Evolutionary conservation across 23 tunicate genomes (phyloP).

Genomic region (Botrylloides violaceus): DNA sequence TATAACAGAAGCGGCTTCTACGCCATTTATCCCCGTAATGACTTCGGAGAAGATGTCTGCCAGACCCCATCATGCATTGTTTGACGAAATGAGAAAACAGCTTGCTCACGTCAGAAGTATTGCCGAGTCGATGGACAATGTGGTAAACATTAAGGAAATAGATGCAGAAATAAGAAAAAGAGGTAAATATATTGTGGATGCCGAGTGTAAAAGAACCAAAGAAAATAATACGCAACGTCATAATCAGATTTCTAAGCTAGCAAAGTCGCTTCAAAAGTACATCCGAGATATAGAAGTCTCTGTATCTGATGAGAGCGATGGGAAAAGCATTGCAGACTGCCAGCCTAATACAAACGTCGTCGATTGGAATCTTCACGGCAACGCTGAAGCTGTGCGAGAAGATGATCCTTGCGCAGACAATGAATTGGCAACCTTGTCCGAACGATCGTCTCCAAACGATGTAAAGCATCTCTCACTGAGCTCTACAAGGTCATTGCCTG

Average conservation of each 20-base stretch:
- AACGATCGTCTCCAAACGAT: neutral
- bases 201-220: slow-evolving; percentile 20
- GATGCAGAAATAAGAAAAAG: slow-evolving; percentile 6
- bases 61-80: slow-evolving; percentile 6
- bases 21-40: neutral
- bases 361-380: slow-evolving; percentile 18
- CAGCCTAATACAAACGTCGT: neutral
- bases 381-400: neutral
- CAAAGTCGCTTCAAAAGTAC: slow-evolving; percentile 19
- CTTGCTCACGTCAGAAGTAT: slow-evolving; percentile 19
- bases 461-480: neutral
- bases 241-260: slow-evolving; percentile 5
- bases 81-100: slow-evolving; percentile 28
- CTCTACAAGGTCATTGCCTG: neutral
- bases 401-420: neutral
- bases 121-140: slow-evolving; percentile 27
- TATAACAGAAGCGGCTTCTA: neutral
- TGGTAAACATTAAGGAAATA: slow-evolving; percentile 13
- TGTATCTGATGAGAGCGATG: slow-evolving; percentile 19
- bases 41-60: neutral
- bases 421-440: neutral
- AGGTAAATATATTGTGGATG: slow-evolving; percentile 4
- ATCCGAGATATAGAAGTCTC: slow-evolving; percentile 18
- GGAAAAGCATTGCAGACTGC: neutral
- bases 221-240: neutral